Percentiles rank a stretch among this genome's conserved stretches.
Evolutionary conservation across 2,797 vertebrate genomes (phyloP).

Genomic region (Amphiprion clarkii): DNA sequence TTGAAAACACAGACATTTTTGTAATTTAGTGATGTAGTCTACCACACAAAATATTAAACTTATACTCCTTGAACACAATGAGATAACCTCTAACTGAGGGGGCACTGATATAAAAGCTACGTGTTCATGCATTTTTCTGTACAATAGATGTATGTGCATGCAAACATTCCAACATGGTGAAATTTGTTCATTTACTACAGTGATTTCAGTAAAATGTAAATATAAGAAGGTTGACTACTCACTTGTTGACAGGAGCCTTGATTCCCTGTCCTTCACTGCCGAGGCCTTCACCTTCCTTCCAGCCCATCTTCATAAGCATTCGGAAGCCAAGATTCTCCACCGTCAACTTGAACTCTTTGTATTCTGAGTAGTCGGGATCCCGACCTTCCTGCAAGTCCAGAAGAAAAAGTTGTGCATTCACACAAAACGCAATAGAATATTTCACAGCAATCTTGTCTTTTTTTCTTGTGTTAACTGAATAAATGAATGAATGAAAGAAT

Average conservation of each 20-base stretch:
- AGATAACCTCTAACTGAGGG: background rate
- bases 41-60: too few species aligned
- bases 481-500: background rate
- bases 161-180: background rate
- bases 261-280: conserved; percentile 95
- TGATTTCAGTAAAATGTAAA: conserved; percentile 2
- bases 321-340: conserved; percentile 99
- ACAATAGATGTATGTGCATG: background rate
- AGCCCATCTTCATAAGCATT: conserved; percentile 99
- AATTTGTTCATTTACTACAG: background rate
- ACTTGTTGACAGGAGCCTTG: conserved; percentile 95
- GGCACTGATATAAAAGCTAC: too few species aligned
- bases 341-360: conserved; percentile 98
- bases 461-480: background rate
- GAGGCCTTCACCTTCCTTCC: conserved; percentile 97
- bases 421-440: background rate
- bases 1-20: too few species aligned
- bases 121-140: too few species aligned
- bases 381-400: conserved; percentile 90
- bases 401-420: conserved; percentile 28
- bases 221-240: conserved; percentile 43
- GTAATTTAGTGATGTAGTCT: too few species aligned
- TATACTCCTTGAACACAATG: too few species aligned
- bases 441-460: background rate
- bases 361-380: conserved; percentile 97